Conservation (phyloP, 1,140 invertebrate species). For the Wiebesia pumilae region DNA sequence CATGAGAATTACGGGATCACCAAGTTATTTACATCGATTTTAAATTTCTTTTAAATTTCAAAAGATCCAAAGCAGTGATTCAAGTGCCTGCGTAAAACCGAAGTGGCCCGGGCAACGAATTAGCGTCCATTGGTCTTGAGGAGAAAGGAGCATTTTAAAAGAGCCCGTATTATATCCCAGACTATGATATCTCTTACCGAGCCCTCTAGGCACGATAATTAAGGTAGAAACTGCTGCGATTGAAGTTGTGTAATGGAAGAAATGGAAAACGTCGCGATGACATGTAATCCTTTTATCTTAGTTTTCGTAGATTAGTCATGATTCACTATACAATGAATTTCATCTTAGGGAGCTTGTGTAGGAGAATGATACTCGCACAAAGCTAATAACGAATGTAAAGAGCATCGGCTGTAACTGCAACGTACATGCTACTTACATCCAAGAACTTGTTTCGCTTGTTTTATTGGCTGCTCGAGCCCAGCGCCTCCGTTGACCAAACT, state of each 20-base stretch:
- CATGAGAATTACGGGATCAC: not conserved
- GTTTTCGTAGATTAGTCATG: too few relatives aligned
- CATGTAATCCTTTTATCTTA: not conserved
- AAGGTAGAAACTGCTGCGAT: not conserved
- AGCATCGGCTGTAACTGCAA: not conserved
- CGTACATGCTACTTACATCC: not conserved
- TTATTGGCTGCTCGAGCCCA: not conserved
- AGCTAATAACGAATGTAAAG: not conserved
- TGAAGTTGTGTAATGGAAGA: not conserved
- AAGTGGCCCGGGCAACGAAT: not conserved
- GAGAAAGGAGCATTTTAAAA: not conserved
- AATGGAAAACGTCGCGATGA: not conserved
- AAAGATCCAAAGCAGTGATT: not conserved
- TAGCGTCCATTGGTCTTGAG: not conserved
- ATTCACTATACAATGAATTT: too few relatives aligned
- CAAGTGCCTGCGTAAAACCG: not conserved
- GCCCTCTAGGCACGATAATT: not conserved
- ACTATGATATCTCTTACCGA: not conserved
- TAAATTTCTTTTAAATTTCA: not conserved
- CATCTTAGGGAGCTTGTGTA: too few relatives aligned
- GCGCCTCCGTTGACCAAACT: not conserved
- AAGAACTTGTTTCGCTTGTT: slow-evolving; percentile 10
- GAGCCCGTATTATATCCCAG: not conserved
- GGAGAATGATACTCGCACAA: not conserved
- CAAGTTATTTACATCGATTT: not conserved